phyloP scores from a whole-genome alignment of 2,797 vertebrate genomes.

The Micromesistius poutassou region DNA sequence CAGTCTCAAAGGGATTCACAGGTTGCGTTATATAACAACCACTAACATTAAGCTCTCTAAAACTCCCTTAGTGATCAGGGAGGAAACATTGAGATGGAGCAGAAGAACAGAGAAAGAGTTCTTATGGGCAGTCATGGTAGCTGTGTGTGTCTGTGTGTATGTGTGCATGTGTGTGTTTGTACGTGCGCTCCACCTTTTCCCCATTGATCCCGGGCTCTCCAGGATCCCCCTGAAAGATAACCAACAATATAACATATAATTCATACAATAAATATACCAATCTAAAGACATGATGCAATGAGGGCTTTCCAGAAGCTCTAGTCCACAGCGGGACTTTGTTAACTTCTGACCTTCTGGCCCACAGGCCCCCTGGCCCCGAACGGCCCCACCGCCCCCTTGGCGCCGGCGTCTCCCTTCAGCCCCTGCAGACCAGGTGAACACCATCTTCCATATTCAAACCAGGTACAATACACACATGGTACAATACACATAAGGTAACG shows the following conservation, averaged over 20 bases:
- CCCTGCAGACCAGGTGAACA: slow-evolving; percentile 67
- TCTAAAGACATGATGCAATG: background rate
- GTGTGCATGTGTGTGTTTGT: background rate
- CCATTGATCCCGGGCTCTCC: slow-evolving; percentile 81
- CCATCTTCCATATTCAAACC: background rate
- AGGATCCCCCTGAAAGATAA: slow-evolving; percentile 74
- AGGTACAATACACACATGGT: background rate
- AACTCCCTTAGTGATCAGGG: too few relatives aligned
- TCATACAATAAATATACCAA: too few relatives aligned
- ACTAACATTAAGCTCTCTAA: too few relatives aligned
- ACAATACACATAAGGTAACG: background rate
- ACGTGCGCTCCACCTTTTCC: slow-evolving; percentile 60
- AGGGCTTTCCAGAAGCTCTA: background rate
- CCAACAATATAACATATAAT: background rate
- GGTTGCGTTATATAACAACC: too few relatives aligned
- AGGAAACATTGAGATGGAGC: too few relatives aligned
- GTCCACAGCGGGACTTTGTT: background rate
- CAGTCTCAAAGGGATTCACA: too few relatives aligned
- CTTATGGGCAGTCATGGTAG: too few relatives aligned
- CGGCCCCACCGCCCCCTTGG: slow-evolving; percentile 80
- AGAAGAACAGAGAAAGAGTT: too few relatives aligned
- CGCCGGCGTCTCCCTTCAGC: slow-evolving; percentile 81
- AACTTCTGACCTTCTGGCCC: slow-evolving; percentile 81
- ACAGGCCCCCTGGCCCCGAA: slow-evolving; percentile 84
- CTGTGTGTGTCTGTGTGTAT: too few relatives aligned